A percentile compares a stretch with the other conserved stretches of the same genome.
Conservation (phyloP, 2,888 invertebrate genomes). For the Oasisia sp. region DNA sequence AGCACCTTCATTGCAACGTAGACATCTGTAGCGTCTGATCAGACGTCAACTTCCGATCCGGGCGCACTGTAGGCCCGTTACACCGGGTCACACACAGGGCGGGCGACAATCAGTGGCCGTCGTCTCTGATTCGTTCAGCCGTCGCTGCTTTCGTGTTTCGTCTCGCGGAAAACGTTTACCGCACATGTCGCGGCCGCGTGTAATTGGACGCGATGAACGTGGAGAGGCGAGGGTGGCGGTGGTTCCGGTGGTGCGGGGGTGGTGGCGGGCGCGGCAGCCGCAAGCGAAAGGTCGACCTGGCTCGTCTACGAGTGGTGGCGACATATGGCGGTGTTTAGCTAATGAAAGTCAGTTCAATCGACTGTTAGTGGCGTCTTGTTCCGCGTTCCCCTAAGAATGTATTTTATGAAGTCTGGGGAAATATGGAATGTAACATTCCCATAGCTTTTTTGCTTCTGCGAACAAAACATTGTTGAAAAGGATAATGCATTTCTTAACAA, state of each 20-base stretch:
- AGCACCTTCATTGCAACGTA: too few relatives aligned
- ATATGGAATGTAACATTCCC: too few relatives aligned
- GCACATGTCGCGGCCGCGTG: neutral
- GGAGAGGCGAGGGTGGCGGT: neutral
- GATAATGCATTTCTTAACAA: too few relatives aligned
- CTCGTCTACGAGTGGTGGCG: neutral
- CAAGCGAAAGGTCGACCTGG: neutral
- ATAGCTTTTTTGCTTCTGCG: too few relatives aligned
- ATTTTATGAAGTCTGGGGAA: too few relatives aligned
- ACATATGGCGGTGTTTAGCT: neutral
- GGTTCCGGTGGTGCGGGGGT: neutral
- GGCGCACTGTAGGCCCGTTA: too few relatives aligned
- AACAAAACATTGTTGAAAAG: too few relatives aligned
- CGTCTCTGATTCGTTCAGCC: neutral
- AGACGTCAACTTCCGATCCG: too few relatives aligned
- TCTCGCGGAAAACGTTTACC: neutral
- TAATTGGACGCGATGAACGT: neutral
- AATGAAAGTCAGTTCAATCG: neutral
- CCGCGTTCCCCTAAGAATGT: too few relatives aligned
- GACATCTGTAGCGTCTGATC: too few relatives aligned
- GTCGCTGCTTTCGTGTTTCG: neutral
- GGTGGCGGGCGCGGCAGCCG: neutral
- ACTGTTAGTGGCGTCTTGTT: neutral
- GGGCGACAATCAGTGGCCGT: neutral
- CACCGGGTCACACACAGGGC: too few relatives aligned